Evolutionary conservation across 2,113 vertebrate genomes (phyloP).

Genomic region (Leiothrix lutea): DNA sequence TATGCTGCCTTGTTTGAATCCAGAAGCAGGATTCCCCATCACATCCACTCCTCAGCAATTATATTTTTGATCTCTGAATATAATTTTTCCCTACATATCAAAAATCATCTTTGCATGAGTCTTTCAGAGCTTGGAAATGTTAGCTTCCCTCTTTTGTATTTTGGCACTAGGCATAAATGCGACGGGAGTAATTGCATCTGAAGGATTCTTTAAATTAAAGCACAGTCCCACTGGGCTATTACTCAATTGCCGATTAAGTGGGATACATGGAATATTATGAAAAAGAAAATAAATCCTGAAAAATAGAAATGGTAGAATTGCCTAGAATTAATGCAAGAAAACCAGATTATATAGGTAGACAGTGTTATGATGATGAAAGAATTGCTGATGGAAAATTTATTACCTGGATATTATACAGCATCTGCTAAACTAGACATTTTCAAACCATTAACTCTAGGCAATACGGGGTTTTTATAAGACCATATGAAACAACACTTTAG

Average conservation of each 20-base stretch:
- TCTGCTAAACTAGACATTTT: not conserved
- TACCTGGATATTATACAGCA: not conserved
- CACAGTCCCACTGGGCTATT: not conserved
- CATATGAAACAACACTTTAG: not conserved
- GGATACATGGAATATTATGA: not conserved
- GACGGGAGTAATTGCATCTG: not conserved
- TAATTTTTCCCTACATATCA: not conserved
- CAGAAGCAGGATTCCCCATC: not conserved
- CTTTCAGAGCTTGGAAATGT: not conserved
- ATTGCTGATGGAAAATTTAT: not conserved
- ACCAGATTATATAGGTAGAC: not conserved
- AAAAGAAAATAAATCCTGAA: not conserved
- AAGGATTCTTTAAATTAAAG: not conserved
- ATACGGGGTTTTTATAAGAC: not conserved
- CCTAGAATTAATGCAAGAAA: not conserved
- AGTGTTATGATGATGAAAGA: not conserved
- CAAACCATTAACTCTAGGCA: not conserved
- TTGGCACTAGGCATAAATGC: not conserved
- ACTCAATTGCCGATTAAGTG: fast-evolving
- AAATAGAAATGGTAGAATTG: not conserved
- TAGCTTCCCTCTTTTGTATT: not conserved
- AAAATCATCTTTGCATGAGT: not conserved
- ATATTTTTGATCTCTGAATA: not conserved
- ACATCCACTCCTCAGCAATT: not conserved
- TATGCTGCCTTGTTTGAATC: not conserved